These are phyloP conservation scores for Fregata magnificens DNA, from an alignment of 2,113 vertebrate genomes.

Conservation along the genomic window DNA sequence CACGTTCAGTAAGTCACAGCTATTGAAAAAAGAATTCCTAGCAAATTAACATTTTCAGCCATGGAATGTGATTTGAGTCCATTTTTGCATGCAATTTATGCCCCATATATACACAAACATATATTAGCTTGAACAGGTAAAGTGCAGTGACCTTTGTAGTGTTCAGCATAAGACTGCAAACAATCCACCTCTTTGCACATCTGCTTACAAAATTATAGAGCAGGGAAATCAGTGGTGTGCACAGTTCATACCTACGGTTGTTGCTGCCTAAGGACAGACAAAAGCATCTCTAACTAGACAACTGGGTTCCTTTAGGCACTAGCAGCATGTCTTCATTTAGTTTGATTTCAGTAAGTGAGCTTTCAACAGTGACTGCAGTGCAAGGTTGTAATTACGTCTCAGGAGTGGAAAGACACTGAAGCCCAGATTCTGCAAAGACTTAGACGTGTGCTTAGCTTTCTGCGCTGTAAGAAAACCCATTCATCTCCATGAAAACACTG, in stretches of 20 bases:
- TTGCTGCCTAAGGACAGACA: not conserved
- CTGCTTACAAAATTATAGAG: not conserved
- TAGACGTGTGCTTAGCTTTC: not conserved
- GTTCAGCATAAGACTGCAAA: not conserved
- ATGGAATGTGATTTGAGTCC: not conserved
- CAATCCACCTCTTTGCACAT: not conserved
- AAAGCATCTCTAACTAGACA: constrained; percentile 21
- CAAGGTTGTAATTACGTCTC: constrained; percentile 1
- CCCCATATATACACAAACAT: not conserved
- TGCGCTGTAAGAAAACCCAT: not conserved
- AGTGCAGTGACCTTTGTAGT: not conserved
- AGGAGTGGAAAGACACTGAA: not conserved
- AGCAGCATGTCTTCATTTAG: constrained; percentile 39
- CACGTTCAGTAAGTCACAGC: not conserved
- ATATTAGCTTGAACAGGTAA: not conserved
- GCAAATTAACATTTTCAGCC: not conserved
- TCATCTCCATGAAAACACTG: not conserved
- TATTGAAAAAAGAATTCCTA: not conserved
- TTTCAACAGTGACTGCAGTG: constrained; percentile 5
- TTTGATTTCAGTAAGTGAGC: constrained; percentile 30
- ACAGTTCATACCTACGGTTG: not conserved
- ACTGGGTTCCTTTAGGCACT: not conserved
- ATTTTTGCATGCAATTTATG: not conserved
- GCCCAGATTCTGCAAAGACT: not conserved
- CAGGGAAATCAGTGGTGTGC: not conserved